Evolutionary conservation across 1,140 invertebrate species (phyloP).

Genomic region (Drosophila leontia): DNA sequence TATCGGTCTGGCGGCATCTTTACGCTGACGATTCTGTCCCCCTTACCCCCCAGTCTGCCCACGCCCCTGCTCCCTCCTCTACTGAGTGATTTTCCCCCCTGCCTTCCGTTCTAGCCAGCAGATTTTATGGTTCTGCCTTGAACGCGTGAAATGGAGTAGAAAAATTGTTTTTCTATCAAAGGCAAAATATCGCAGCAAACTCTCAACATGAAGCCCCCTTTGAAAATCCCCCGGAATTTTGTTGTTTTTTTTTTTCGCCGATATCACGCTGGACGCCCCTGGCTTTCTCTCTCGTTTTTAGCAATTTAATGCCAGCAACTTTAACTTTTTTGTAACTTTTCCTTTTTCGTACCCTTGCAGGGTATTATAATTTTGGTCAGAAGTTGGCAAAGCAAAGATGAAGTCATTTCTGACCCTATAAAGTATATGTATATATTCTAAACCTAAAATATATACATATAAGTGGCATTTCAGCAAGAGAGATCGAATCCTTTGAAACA

Average conservation of each 20-base stretch:
- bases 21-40: constrained; percentile 62
- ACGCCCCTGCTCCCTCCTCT: neutral
- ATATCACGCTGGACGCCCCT: constrained; percentile 5
- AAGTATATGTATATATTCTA: too few relatives aligned
- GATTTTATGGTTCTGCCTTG: constrained; percentile 62
- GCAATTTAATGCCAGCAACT: constrained; percentile 74
- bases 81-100: constrained; percentile 20
- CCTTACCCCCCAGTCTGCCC: neutral
- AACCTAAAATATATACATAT: too few relatives aligned
- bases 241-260: constrained; percentile 36
- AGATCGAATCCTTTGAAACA: too few relatives aligned
- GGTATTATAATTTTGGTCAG: too few relatives aligned
- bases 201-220: constrained; percentile 37
- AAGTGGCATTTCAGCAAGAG: too few relatives aligned
- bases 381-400: too few relatives aligned
- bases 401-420: too few relatives aligned
- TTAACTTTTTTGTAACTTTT: constrained; percentile 62
- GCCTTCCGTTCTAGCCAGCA: constrained; percentile 16
- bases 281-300: constrained; percentile 50
- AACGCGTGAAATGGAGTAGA: constrained; percentile 82
- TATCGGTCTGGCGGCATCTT: constrained; percentile 77
- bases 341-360: neutral
- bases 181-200: constrained; percentile 74
- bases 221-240: constrained; percentile 5
- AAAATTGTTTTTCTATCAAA: constrained; percentile 84